Percentiles rank a stretch among this genome's conserved stretches.
These are phyloP conservation scores for Periophthalmodon schlosseri DNA, from an alignment of 2,113 vertebrate genomes.

Conservation along the genomic window DNA sequence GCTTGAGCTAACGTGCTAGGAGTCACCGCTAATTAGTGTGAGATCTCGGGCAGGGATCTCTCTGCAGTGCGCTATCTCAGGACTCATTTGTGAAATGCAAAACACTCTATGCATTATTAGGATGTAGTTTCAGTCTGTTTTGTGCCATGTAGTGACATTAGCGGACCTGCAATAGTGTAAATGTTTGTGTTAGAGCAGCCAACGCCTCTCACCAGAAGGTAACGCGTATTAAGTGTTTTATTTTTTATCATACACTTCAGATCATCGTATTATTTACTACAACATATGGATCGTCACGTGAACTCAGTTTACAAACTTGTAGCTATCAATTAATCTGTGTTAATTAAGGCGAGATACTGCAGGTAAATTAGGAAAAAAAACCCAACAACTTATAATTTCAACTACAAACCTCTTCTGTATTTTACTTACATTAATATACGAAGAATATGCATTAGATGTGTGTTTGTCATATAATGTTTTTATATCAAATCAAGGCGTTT, in stretches of 20 bases:
- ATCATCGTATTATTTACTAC: background rate
- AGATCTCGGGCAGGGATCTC: background rate
- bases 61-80: background rate
- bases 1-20: slow-evolving; percentile 41
- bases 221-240: background rate
- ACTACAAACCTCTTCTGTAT: too few species aligned
- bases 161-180: slow-evolving; percentile 12
- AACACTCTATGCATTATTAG: background rate
- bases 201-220: slow-evolving; percentile 32
- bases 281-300: background rate
- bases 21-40: slow-evolving; percentile 21
- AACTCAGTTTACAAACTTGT: background rate
- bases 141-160: background rate
- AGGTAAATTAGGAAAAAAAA: background rate
- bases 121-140: background rate
- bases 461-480: too few species aligned
- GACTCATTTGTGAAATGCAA: background rate
- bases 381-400: too few species aligned
- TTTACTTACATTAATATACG: too few species aligned
- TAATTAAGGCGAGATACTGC: background rate
- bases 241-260: background rate
- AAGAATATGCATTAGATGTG: too few species aligned
- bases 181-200: slow-evolving; percentile 17
- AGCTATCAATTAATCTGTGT: background rate
- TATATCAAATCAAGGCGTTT: too few species aligned